These are phyloP conservation scores for Psittacula derbiana DNA, from an alignment of 2,797 vertebrate species.

Conservation along the genomic window DNA sequence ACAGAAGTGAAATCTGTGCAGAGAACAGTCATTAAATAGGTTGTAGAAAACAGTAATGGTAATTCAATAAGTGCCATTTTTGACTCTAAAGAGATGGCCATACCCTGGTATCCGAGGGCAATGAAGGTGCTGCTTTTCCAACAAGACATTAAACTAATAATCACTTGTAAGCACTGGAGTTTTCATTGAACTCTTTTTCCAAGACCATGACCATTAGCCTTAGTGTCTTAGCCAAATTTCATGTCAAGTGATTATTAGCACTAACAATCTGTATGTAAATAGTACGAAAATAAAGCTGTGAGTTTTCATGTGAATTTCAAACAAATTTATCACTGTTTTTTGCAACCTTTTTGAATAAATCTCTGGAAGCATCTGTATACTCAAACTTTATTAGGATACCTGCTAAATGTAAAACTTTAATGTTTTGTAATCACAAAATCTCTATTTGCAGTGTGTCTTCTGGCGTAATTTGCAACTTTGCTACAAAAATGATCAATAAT, in stretches of 20 bases:
- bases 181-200: not conserved
- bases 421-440: not conserved
- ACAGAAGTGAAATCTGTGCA: not conserved
- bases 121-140: not conserved
- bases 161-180: not conserved
- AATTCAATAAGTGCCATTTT: not conserved
- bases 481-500: not conserved
- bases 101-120: not conserved
- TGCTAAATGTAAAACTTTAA: not conserved
- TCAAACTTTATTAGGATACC: not conserved
- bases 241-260: not conserved
- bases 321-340: not conserved
- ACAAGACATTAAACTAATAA: not conserved
- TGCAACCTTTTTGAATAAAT: not conserved
- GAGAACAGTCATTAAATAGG: not conserved
- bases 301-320: not conserved
- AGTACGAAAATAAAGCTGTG: not conserved
- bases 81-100: not conserved
- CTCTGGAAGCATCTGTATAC: not conserved
- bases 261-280: not conserved
- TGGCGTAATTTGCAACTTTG: not conserved
- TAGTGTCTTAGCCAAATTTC: not conserved
- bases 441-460: not conserved
- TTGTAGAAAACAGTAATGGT: not conserved
- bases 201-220: not conserved